Conservation (phyloP, 2,113 vertebrate species). For the Rhinolophus ferrumequinum region DNA sequence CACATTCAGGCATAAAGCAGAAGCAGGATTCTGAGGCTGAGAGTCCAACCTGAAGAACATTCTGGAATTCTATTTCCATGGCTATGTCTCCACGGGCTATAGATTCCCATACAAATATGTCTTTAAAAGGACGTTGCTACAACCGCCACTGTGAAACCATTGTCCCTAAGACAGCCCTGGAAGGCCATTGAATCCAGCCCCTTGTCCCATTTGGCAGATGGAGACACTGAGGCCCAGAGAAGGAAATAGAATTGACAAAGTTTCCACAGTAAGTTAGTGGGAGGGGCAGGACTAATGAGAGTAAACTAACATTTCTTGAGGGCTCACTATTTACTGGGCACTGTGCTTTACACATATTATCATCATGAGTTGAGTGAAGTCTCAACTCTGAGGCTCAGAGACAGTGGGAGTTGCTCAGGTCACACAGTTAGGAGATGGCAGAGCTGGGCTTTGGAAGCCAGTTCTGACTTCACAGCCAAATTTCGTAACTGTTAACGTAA, state of each 20-base stretch:
- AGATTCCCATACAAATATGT: not conserved
- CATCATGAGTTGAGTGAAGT: not conserved
- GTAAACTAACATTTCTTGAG: not conserved
- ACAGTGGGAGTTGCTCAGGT: not conserved
- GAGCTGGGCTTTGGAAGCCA: slow-evolving; percentile 16
- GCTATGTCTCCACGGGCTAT: not conserved
- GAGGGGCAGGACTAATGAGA: not conserved
- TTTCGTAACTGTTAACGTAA: not conserved
- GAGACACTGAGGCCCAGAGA: not conserved
- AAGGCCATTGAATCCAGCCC: not conserved
- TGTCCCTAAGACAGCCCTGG: not conserved
- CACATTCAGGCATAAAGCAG: not conserved
- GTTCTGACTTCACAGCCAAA: not conserved
- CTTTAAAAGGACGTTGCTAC: slow-evolving; percentile 5
- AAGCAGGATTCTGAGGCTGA: not conserved
- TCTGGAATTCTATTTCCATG: not conserved
- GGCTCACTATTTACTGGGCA: not conserved
- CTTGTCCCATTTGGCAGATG: not conserved
- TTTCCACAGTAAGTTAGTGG: not conserved
- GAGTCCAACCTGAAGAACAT: not conserved
- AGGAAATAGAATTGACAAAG: not conserved
- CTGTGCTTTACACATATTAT: not conserved
- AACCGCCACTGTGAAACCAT: not conserved
- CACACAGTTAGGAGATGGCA: not conserved
- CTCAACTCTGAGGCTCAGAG: not conserved